Evolutionary conservation across 2,797 vertebrate genomes (phyloP), one percentile per base, ranked within the genome.

Genomic region (Mycteria americana): DNA sequence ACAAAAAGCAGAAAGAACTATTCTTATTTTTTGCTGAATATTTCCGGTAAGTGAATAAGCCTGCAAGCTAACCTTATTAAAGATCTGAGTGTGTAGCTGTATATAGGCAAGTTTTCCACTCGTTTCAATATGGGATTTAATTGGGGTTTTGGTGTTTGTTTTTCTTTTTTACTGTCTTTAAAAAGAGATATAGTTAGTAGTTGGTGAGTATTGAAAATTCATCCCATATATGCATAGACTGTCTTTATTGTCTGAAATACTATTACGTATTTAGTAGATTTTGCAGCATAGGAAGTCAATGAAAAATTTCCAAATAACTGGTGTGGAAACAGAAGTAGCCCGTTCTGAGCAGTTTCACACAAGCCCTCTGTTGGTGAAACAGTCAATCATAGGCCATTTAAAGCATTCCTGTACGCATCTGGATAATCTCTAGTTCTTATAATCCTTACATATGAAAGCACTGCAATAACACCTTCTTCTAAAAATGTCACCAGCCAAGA

Each of bases 361-460:
- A 81, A 77, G 17, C 39, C 35, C 43, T 72, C 53, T 85, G 25
- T 84, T 89, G 64, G 74, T 56, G 56, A 88, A 89, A 46, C 35
- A 69, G 65, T 75, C 75, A 56, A 18, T 87, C 57, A 33, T 68
- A 60, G 73, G 46, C 33, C 24, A 54, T 89, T 79, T 75, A 85
- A 89, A 87, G 30, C 74, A 82, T 79, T 93, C 59, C 74, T 63
- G 4, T 59, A 15, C 3, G 8, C 57, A 59, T 82, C 83, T 94
- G 80, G 93, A 63, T 79, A 89, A 87, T 70, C 67, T 94, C 92
- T 89, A 63, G 35, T 76, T 95, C 63, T 81, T 37, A 18, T 70
- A 87, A 54, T 59, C 23, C 37, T 75, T 86, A 70, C 70, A 74
- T 79, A 67, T 48, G 63, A 87, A 93, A 75, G 25, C 39, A 41